phyloP scores from a whole-genome alignment of 2,797 vertebrate genomes.

The Rhinogobio ventralis region DNA sequence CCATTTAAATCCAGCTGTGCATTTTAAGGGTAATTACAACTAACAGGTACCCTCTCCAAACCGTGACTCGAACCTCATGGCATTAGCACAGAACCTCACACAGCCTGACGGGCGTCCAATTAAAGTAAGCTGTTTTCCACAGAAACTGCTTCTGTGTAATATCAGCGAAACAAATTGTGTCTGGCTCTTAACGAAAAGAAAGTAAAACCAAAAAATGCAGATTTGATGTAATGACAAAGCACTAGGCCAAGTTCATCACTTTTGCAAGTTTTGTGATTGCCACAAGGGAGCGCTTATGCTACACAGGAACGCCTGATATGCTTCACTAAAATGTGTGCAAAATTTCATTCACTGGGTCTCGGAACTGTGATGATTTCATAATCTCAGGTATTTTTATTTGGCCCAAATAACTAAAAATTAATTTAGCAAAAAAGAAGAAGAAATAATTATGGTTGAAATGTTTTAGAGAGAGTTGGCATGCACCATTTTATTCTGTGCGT shows the following conservation, averaged over 20 bases:
- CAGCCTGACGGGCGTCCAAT: constrained; percentile 74
- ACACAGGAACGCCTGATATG: constrained; percentile 4
- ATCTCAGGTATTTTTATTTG: neutral
- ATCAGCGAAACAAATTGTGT: constrained; percentile 1
- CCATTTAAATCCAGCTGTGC: constrained; percentile 75
- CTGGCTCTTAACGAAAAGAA: constrained; percentile 8
- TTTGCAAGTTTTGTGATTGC: constrained; percentile 8
- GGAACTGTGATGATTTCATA: neutral
- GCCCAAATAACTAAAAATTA: neutral
- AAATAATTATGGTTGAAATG: neutral
- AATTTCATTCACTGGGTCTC: neutral
- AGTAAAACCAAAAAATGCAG: neutral
- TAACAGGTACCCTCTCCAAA: constrained; percentile 71
- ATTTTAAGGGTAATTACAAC: constrained; percentile 70
- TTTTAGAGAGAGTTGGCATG: neutral
- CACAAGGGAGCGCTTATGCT: constrained; percentile 62
- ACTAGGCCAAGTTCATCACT: neutral
- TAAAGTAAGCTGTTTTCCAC: constrained; percentile 54
- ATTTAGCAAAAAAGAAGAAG: neutral
- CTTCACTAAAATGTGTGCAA: neutral
- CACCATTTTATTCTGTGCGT: neutral
- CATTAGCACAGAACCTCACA: constrained; percentile 67
- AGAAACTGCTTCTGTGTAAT: constrained; percentile 34
- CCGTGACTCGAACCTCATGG: constrained; percentile 66
- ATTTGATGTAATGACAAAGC: neutral